Percentiles rank a stretch among this genome's conserved stretches.
Evolutionary conservation across 2,888 invertebrate species (phyloP).

Genomic region (Candidula unifasciata): DNA sequence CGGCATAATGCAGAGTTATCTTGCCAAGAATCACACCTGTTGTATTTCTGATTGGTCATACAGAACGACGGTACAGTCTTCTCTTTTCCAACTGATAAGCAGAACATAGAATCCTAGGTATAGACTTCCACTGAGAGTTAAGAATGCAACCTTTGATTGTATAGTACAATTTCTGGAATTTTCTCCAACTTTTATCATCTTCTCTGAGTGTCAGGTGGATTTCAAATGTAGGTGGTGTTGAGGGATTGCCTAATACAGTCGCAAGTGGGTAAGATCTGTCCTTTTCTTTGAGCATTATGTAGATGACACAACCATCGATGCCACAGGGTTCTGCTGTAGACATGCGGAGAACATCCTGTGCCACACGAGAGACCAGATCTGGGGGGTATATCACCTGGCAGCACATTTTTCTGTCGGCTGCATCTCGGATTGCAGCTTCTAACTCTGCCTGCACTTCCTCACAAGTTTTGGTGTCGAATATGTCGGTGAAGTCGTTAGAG

Average conservation of each 20-base stretch:
- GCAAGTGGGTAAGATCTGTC: slow-evolving; percentile 83
- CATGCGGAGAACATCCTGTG: slow-evolving; percentile 87
- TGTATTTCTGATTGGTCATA: not conserved
- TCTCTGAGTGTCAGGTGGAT: slow-evolving; percentile 91
- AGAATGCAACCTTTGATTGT: slow-evolving; percentile 66
- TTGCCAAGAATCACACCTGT: not conserved
- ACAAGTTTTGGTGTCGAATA: slow-evolving; percentile 24
- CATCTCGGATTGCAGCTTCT: slow-evolving; percentile 36
- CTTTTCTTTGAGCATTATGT: slow-evolving; percentile 85
- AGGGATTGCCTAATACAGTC: slow-evolving; percentile 90
- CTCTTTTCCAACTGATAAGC: slow-evolving; percentile 93
- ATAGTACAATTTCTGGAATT: slow-evolving; percentile 89
- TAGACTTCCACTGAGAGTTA: slow-evolving; percentile 58
- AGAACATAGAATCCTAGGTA: slow-evolving; percentile 86
- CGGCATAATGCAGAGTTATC: not conserved
- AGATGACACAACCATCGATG: slow-evolving; percentile 88
- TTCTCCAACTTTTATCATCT: slow-evolving; percentile 90
- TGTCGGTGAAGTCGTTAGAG: slow-evolving; percentile 14
- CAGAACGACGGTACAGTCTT: slow-evolving; percentile 85
- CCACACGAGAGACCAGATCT: slow-evolving; percentile 85
- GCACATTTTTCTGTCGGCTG: slow-evolving; percentile 19
- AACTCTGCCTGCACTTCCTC: not conserved
- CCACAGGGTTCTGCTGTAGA: slow-evolving; percentile 94
- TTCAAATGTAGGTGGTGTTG: slow-evolving; percentile 93
- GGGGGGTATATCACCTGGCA: slow-evolving; percentile 43